Evolutionary conservation across 1,140 invertebrate genomes (phyloP).

Genomic region (Medauroidea extradentata): DNA sequence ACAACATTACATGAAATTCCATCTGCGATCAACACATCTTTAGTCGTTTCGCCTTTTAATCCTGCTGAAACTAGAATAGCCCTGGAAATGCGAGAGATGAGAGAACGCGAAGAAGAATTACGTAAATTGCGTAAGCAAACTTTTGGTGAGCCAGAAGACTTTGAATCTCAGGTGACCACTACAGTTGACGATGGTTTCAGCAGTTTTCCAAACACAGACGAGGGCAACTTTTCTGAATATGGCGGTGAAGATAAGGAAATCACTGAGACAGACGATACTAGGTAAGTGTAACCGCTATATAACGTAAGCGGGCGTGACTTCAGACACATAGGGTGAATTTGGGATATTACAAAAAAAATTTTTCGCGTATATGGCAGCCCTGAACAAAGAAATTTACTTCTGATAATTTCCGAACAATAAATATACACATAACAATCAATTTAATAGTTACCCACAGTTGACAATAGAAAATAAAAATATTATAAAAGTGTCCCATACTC

Average conservation of each 20-base stretch:
- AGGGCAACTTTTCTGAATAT: constrained; percentile 40
- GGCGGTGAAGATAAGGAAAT: constrained; percentile 33
- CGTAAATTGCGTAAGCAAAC: constrained; percentile 27
- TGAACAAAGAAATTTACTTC: no score
- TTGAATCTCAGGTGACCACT: background rate
- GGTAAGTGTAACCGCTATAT: no score
- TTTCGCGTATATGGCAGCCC: no score
- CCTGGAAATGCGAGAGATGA: constrained; percentile 44
- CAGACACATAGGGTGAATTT: no score
- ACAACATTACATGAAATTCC: constrained; percentile 2
- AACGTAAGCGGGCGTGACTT: no score
- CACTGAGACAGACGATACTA: constrained; percentile 33
- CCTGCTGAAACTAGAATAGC: constrained; percentile 44
- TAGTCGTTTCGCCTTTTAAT: no score
- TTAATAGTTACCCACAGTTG: no score
- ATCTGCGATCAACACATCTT: constrained; percentile 4
- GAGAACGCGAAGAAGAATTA: constrained; percentile 47
- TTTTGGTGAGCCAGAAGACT: constrained; percentile 4
- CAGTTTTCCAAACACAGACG: constrained; percentile 35
- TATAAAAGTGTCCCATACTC: no score
- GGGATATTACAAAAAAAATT: no score
- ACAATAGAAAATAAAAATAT: no score
- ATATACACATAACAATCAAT: background rate
- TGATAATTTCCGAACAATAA: no score
- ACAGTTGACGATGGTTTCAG: constrained; percentile 22